phyloP scores from a whole-genome alignment of 2,888 invertebrate species.

The Pseudococcus jackbeardsleyi region DNA sequence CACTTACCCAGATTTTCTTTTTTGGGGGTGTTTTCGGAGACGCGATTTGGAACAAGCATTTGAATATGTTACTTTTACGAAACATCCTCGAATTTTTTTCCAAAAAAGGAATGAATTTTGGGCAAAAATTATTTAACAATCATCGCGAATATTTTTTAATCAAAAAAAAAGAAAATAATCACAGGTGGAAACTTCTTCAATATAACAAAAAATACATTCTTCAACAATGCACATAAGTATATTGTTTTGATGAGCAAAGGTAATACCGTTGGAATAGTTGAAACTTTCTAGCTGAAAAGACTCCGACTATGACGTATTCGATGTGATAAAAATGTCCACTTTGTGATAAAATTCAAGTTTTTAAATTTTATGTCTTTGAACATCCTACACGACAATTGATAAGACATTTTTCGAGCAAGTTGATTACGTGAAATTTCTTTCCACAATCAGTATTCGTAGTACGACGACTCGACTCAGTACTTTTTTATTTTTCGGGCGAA shows the following conservation, averaged over 20 bases:
- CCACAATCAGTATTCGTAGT: background rate
- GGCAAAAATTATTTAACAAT: background rate
- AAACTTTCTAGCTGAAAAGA: background rate
- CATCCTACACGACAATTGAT: background rate
- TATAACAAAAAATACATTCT: background rate
- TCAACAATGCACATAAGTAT: background rate
- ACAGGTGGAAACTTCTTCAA: background rate
- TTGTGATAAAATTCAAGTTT: background rate
- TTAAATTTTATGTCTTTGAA: background rate
- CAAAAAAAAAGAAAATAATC: background rate
- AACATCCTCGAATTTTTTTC: background rate
- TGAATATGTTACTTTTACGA: background rate
- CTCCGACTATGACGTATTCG: background rate
- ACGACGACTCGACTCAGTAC: background rate
- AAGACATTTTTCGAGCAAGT: background rate
- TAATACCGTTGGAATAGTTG: background rate
- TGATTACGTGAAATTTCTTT: background rate
- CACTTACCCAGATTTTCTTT: slow-evolving; percentile 9
- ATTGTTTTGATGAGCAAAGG: background rate
- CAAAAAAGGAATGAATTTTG: background rate
- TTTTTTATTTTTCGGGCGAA: background rate
- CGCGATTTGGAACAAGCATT: slow-evolving; percentile 1
- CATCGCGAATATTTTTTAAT: background rate
- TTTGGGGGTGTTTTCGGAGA: background rate
- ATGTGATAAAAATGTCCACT: background rate